Evolutionary conservation across 2,113 vertebrate species (phyloP), one percentile per base, ranked within the genome.

Genomic region (Petroica traversi): DNA sequence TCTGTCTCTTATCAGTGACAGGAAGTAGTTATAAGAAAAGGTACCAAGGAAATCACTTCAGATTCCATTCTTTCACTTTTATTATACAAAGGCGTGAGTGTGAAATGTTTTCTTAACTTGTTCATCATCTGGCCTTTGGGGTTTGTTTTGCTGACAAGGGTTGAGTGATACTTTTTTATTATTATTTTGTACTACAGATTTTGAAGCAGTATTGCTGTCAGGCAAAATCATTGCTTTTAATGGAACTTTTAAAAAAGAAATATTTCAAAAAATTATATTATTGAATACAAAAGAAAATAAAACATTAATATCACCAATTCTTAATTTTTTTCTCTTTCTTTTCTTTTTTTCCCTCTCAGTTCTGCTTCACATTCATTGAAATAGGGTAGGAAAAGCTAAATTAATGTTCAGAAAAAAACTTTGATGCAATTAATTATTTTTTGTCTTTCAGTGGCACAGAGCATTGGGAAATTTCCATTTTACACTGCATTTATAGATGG

Each of bases 91-190:
- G 20, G 9, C 79, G 69, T 68, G 81, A 52, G 79, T 49, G 45
- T 38, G 66, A 94, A 82, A 88, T 73, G 62, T 80, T 95, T 96
- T 96, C 51, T 95, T 94, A 90, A 93, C 78, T 54, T 90, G 51
- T 91, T 96, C 73, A 87, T 92, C 68, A 91, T 74, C 63, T 91
- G 61, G 38, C 59, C 52, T 91, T 88, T 68, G 76, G 59, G 78
- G 36, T 81, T 93, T 92, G 24, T 74, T 88, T 48, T 93, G 36
- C 33, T 97, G 96, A 92, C 84, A 94, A 67, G 16, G 10, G 12
- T 71, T 92, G 71, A 75, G 63, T 89, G 72, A 66, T 85, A 67
- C 4, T n/a, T 92, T 84, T 92, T 73, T 88, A 78, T 93, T 92
- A 73, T 81, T 91, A 38, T 86, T 88, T 92, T 82, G 31, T 62